Evolutionary conservation across 2,888 invertebrate genomes (phyloP).

Genomic region (Octonoba sinensis): DNA sequence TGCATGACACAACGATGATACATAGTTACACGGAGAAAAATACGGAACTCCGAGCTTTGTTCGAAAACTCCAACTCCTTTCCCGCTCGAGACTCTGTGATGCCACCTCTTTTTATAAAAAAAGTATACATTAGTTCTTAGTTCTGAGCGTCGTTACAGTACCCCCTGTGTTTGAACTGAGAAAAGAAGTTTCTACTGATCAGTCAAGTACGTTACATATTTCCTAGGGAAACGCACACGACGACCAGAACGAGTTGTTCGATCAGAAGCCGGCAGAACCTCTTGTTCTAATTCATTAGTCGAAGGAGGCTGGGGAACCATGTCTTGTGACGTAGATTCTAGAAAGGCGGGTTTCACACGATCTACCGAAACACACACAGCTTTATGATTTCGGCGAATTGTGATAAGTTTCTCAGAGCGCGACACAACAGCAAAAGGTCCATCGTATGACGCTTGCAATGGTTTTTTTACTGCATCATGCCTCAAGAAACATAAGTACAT

Average conservation of each 20-base stretch:
- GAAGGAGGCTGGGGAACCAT: not conserved
- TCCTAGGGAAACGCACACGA: not conserved
- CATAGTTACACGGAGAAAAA: too few species aligned
- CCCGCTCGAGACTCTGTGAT: too few species aligned
- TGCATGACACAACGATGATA: too few species aligned
- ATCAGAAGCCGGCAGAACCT: not conserved
- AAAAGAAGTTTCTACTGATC: too few species aligned
- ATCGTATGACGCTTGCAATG: not conserved
- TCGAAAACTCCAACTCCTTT: too few species aligned
- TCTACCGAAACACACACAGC: not conserved
- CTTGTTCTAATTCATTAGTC: not conserved
- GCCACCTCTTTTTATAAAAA: too few species aligned
- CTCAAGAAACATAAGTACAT: not conserved
- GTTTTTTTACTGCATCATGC: not conserved
- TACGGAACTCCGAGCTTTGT: too few species aligned
- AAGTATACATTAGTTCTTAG: too few species aligned
- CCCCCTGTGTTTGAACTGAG: too few species aligned
- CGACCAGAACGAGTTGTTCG: slow-evolving; percentile 7
- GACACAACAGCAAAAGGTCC: not conserved
- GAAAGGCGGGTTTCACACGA: not conserved
- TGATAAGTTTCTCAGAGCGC: not conserved
- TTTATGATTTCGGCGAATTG: slow-evolving; percentile 1
- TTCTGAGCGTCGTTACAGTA: too few species aligned
- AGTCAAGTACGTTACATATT: not conserved
- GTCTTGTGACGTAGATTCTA: not conserved